These are phyloP conservation scores for Callosobruchus maculatus DNA, from an alignment of 2,888 invertebrate species.

Conservation along the genomic window DNA sequence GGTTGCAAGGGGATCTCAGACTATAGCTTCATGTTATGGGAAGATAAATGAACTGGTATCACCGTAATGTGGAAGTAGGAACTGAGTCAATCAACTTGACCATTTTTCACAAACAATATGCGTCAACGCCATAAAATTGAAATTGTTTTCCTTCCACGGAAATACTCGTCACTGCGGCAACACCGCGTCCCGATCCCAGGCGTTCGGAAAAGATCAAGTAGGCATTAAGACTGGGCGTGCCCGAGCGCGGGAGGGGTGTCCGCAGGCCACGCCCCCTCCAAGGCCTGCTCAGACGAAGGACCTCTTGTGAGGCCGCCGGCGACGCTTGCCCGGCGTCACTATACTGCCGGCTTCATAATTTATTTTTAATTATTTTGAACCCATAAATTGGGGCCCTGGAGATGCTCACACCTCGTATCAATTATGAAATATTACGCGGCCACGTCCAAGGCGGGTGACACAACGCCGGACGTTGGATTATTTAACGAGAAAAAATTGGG, in stretches of 20 bases:
- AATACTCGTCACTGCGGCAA: neutral
- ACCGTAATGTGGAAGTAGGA: no score
- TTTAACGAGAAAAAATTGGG: neutral
- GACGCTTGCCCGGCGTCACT: slow-evolving; percentile 8
- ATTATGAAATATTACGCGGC: slow-evolving; percentile 17
- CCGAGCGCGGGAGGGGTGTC: slow-evolving; percentile 37
- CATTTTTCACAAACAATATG: no score
- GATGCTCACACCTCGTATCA: slow-evolving; percentile 23
- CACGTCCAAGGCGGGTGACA: neutral
- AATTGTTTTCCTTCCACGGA: neutral
- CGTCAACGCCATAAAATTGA: no score
- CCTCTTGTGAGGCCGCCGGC: slow-evolving; percentile 18
- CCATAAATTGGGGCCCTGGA: slow-evolving; percentile 25
- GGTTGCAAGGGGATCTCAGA: no score
- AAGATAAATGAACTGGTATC: no score
- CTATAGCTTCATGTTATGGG: no score
- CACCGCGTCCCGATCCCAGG: neutral
- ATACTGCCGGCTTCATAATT: slow-evolving; percentile 18
- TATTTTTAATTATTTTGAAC: slow-evolving; percentile 33
- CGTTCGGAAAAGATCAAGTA: slow-evolving; percentile 6
- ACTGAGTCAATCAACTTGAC: no score
- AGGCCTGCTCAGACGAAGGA: slow-evolving; percentile 14
- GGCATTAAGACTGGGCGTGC: slow-evolving; percentile 23
- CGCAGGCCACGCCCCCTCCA: slow-evolving; percentile 35
- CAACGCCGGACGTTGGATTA: neutral